Percentiles rank a stretch among this genome's conserved stretches.
phyloP scores from a whole-genome alignment of 2,888 invertebrate genomes.

The Caenorhabditis sp. region DNA sequence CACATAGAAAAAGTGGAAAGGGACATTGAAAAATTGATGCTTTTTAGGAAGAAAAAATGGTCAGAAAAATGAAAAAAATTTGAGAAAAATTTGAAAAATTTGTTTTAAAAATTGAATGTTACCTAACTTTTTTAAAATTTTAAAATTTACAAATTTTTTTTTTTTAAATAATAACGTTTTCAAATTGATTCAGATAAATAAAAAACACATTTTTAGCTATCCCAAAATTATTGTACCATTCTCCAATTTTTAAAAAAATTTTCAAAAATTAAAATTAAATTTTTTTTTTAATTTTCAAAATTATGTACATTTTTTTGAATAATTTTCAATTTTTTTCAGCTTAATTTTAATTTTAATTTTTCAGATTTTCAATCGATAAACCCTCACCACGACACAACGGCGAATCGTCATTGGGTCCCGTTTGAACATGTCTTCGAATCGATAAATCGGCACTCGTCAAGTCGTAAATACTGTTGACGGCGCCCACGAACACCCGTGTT shows the following conservation, averaged over 20 bases:
- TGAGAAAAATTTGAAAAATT: too few relatives aligned
- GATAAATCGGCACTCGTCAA: conserved; percentile 73
- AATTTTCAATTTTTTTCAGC: too few relatives aligned
- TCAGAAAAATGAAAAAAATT: too few relatives aligned
- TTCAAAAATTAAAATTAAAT: too few relatives aligned
- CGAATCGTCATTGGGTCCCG: conserved; percentile 78
- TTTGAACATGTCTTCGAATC: conserved; percentile 73
- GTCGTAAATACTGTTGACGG: conserved; percentile 81
- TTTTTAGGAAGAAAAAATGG: too few relatives aligned
- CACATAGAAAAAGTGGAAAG: conserved; percentile 3
- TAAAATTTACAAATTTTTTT: neutral
- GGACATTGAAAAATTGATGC: conserved; percentile 16
- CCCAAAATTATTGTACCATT: too few relatives aligned
- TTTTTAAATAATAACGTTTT: too few relatives aligned
- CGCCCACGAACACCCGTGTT: conserved; percentile 81
- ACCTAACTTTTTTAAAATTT: neutral
- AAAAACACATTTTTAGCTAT: too few relatives aligned
- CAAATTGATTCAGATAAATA: too few relatives aligned
- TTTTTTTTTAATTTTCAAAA: too few relatives aligned
- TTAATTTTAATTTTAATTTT: conserved; percentile 6
- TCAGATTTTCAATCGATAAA: neutral
- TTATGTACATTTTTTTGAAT: too few relatives aligned
- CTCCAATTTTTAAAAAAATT: too few relatives aligned
- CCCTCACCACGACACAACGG: conserved; percentile 74
- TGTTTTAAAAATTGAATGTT: neutral